A percentile compares a stretch with the other conserved stretches of the same genome.
Conservation (phyloP, 2,113 vertebrate genomes). For the Rana temporaria region DNA sequence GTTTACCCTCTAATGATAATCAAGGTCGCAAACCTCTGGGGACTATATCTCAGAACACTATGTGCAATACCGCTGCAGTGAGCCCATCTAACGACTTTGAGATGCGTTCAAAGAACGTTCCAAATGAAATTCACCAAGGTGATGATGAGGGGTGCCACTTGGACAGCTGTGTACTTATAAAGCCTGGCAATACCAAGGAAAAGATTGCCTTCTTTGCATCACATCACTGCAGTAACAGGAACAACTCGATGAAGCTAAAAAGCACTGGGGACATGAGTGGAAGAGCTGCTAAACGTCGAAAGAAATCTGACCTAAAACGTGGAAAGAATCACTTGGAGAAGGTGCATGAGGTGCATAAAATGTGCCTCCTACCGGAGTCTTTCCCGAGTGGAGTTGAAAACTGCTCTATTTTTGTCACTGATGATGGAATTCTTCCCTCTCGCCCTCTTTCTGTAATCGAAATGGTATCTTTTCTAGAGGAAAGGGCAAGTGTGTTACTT, state of each 20-base stretch:
- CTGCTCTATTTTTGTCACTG: constrained; percentile 70
- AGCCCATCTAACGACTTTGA: constrained; percentile 62
- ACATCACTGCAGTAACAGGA: constrained; percentile 72
- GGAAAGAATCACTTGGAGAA: constrained; percentile 74
- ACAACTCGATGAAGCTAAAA: constrained; percentile 82
- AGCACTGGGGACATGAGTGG: constrained; percentile 85
- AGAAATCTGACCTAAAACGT: constrained; percentile 79
- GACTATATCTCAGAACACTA: constrained; percentile 80
- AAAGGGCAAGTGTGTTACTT: constrained; percentile 77
- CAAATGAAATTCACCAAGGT: constrained; percentile 72
- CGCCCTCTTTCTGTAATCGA: constrained; percentile 85
- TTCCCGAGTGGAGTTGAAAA: constrained; percentile 72
- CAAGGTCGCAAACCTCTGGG: constrained; percentile 74
- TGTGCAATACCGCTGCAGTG: constrained; percentile 73
- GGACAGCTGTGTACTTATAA: constrained; percentile 92
- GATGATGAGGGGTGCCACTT: constrained; percentile 76
- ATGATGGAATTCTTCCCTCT: constrained; percentile 63
- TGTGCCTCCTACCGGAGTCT: constrained; percentile 71
- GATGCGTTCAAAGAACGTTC: constrained; percentile 64
- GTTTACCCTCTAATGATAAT: constrained; percentile 66
- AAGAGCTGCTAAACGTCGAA: constrained; percentile 82
- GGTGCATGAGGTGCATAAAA: constrained; percentile 67
- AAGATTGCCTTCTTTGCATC: constrained; percentile 93
- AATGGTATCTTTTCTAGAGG: constrained; percentile 93
- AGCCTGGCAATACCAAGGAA: constrained; percentile 93